A percentile compares a stretch with the other conserved stretches of the same genome.
Evolutionary conservation across 2,113 vertebrate species (phyloP).

Genomic region (Hyaena hyaena): DNA sequence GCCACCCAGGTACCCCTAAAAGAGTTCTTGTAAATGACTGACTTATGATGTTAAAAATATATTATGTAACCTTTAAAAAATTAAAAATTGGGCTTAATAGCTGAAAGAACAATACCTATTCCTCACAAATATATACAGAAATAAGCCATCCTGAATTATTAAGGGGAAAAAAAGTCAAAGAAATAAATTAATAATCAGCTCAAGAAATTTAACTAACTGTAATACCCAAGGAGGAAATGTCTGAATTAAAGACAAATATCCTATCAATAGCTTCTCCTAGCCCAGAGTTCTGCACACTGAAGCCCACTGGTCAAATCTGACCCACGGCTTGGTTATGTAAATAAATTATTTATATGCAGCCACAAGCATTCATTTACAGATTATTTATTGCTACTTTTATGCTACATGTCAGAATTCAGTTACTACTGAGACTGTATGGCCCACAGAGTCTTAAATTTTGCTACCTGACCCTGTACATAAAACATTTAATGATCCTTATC

Average conservation of each 20-base stretch:
- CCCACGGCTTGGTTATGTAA: neutral
- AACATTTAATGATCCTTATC: neutral
- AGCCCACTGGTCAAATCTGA: neutral
- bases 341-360: neutral
- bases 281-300: neutral
- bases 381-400: neutral
- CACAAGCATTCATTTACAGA: neutral
- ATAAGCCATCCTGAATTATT: neutral
- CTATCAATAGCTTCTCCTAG: neutral
- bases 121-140: neutral
- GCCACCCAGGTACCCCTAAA: neutral
- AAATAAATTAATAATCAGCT: neutral
- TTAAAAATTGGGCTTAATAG: neutral
- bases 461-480: neutral
- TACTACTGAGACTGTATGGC: neutral
- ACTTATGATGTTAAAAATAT: neutral
- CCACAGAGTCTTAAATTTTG: neutral
- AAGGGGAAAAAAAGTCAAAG: neutral
- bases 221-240: neutral
- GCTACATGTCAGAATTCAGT: neutral
- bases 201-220: neutral
- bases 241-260: neutral
- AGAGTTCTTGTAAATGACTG: neutral
- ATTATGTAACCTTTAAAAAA: neutral
- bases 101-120: neutral